A percentile compares a stretch with the other conserved stretches of the same genome.
Evolutionary conservation across 64 coral and sea anemone species (phyloP).

Genomic region (Dendrophyllia cribrosa): DNA sequence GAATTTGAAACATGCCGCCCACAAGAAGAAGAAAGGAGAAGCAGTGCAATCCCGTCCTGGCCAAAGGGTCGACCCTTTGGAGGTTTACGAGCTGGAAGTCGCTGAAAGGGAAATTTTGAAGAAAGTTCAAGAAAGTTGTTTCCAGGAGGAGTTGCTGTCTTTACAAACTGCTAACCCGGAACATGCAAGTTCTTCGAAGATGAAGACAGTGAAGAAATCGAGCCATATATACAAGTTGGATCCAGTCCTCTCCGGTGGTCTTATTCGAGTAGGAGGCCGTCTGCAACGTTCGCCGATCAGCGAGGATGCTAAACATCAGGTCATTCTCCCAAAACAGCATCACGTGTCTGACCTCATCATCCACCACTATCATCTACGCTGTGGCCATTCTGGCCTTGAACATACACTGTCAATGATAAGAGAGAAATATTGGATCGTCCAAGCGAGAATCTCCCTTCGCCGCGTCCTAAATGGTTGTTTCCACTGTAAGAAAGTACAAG

Average conservation of each 20-base stretch:
- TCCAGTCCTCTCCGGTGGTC: constrained; percentile 16
- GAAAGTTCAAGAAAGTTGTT: background rate
- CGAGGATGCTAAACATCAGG: constrained; percentile 34
- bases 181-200: no score
- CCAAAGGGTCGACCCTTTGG: background rate
- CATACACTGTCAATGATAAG: no score
- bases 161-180: no score
- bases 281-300: constrained; percentile 36
- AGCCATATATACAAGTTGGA: constrained; percentile 43
- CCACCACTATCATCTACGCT: no score
- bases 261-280: constrained; percentile 64
- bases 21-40: constrained; percentile 22
- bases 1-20: background rate
- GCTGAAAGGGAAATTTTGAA: constrained; percentile 25
- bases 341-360: constrained; percentile 26
- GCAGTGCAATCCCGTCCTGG: background rate
- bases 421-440: no score
- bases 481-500: background rate
- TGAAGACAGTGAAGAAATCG: constrained; percentile 5
- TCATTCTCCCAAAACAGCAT: constrained; percentile 47
- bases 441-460: no score
- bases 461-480: no score
- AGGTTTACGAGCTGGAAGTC: constrained; percentile 24
- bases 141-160: background rate
- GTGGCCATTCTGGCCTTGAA: no score